A percentile compares a stretch with the other conserved stretches of the same genome.
Conservation (phyloP, 2,888 invertebrate species). For the Tholera decimalis region DNA sequence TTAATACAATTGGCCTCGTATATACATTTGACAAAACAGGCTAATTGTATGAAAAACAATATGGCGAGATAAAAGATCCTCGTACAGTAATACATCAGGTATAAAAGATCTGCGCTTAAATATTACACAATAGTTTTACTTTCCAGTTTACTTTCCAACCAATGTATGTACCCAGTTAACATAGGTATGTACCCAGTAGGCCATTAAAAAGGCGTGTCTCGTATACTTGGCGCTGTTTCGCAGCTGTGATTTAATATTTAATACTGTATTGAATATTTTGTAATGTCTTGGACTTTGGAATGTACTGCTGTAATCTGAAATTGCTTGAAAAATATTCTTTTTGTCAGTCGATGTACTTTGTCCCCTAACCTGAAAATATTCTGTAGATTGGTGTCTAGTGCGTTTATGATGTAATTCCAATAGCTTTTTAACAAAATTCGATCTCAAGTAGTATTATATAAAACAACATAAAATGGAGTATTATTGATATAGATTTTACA, state of each 20-base stretch:
- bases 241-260: constrained; percentile 70
- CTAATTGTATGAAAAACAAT: no score
- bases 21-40: no score
- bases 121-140: background rate
- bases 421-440: constrained; percentile 47
- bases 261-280: constrained; percentile 67
- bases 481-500: constrained; percentile 16
- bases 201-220: constrained; percentile 41
- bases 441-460: constrained; percentile 59
- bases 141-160: constrained; percentile 20
- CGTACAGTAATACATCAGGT: background rate
- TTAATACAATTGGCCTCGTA: no score
- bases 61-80: background rate
- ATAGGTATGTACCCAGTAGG: constrained; percentile 42
- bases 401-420: constrained; percentile 18
- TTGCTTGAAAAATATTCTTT: constrained; percentile 9
- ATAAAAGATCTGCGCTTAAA: background rate
- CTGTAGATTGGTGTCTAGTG: background rate
- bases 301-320: constrained; percentile 21
- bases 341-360: background rate
- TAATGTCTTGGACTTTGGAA: constrained; percentile 48
- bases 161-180: no score
- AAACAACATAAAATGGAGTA: constrained; percentile 43
- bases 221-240: constrained; percentile 59
- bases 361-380: background rate